Percentiles rank a stretch among this genome's conserved stretches.
Conservation (phyloP, 37 sponge, comb jelly and placozoan genomes). For the Ianthella basta region DNA sequence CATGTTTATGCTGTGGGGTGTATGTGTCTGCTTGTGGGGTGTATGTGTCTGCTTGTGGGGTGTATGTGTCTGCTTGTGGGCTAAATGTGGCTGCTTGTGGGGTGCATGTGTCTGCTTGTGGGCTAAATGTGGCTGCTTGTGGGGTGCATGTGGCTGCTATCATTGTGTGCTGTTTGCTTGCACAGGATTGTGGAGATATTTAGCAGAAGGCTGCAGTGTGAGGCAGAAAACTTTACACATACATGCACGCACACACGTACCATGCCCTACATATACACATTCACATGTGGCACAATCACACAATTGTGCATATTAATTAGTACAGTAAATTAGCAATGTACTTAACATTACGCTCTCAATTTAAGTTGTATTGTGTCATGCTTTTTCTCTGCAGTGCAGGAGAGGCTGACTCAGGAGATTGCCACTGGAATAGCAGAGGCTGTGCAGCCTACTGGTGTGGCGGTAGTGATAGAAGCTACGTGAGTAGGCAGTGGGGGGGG, state of each 20-base stretch:
- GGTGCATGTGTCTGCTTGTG: neutral
- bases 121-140: neutral
- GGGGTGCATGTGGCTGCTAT: neutral
- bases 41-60: neutral
- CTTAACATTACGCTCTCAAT: neutral
- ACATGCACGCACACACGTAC: neutral
- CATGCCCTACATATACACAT: no score
- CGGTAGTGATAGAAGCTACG: conserved; percentile 93
- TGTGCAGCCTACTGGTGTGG: conserved; percentile 93
- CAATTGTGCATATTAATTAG: no score
- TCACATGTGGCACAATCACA: no score
- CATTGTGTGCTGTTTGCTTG: neutral
- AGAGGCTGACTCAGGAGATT: conserved; percentile 94
- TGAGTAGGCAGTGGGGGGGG: conserved; percentile 43
- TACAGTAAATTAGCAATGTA: no score
- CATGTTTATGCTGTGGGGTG: neutral
- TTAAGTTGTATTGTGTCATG: neutral
- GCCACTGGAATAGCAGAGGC: conserved; percentile 86
- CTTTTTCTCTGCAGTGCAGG: conserved; percentile 70
- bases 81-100: neutral
- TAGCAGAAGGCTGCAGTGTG: conserved; percentile 85
- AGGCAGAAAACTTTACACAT: neutral
- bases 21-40: neutral
- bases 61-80: neutral
- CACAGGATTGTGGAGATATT: conserved; percentile 89